Evolutionary conservation across 1,140 invertebrate genomes (phyloP), one percentile per base, ranked within the genome.

Genomic region (Monomorium pharaonis): DNA sequence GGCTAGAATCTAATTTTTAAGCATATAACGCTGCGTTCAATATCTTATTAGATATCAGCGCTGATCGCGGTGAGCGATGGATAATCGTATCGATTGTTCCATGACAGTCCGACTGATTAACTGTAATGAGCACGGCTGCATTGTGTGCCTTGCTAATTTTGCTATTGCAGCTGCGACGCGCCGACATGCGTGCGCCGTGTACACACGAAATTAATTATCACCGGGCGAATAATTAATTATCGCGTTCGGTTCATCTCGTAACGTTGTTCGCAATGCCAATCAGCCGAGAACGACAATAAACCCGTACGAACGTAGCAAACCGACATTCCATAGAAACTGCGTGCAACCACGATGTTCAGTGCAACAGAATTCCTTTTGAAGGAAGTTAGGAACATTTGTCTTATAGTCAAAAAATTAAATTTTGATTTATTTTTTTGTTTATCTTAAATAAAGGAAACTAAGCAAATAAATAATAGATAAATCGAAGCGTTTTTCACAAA

Each of bases 221-320:
- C n/a, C 37, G 24, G 44, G 51, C 24, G 37, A 58, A 83, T 83
- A 83, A 72, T 83, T 83, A 83, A 83, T 83, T 83, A 83, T 62
- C n/a, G 42, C 33, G 30, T 69, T 80, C 12, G 33, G 21, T 69
- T 54, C 47, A 80, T 27, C 51, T 72, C 56, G 78, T 81, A 56
- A 81, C 24, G 33, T 70, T 70, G 67, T 69, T 49, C 47, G 62
- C 14, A 58, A 67, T 18, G 67, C 14, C 51, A 58, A 83, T 83
- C 37, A 69, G 37, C 4, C 24, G 21, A 30, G 54, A 72, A 72
- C 18, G 24, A 44, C 21, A 27, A 81, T 72, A 83, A 72, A 72
- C 44, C 42, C 37, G 18, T 27, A 9, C 16, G 27, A 18, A 14
- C 47, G 21, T 42, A 16, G 42, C 27, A 9, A 33, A 21, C 16